Conservation (phyloP, 2,888 invertebrate species). For the Drosophila atripex region DNA sequence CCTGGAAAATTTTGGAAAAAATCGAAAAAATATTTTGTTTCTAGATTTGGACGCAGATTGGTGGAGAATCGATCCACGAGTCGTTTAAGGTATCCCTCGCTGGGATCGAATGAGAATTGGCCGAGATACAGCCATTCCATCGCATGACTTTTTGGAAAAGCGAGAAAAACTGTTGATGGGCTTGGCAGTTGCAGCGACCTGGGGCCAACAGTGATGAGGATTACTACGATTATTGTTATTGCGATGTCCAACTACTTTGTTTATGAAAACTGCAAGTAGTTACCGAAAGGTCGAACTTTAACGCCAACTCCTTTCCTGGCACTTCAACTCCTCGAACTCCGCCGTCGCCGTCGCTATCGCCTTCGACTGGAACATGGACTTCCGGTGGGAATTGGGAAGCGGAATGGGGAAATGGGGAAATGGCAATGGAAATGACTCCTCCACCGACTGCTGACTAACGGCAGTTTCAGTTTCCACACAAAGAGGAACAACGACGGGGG, state of each 20-base stretch:
- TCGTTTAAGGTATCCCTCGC: background rate
- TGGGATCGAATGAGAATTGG: background rate
- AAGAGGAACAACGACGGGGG: constrained; percentile 18
- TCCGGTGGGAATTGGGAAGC: constrained; percentile 42
- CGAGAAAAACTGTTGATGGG: constrained; percentile 50
- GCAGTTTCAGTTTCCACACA: constrained; percentile 71
- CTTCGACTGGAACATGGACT: constrained; percentile 40
- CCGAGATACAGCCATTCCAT: background rate
- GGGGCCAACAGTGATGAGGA: background rate
- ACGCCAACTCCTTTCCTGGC: constrained; percentile 3
- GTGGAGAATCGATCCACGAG: too few relatives aligned
- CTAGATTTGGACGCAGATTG: too few relatives aligned
- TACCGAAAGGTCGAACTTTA: constrained; percentile 46
- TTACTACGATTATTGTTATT: background rate
- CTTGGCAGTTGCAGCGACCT: constrained; percentile 38
- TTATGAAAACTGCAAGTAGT: constrained; percentile 61
- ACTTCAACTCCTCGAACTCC: constrained; percentile 1
- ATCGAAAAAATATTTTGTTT: background rate
- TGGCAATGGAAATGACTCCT: constrained; percentile 37
- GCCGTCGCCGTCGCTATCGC: background rate
- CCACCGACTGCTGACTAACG: constrained; percentile 56
- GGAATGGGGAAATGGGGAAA: constrained; percentile 19
- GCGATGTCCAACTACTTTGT: constrained; percentile 69
- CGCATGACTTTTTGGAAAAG: background rate
- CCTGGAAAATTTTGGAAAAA: background rate